Evolutionary conservation across 2,113 vertebrate species (phyloP).

Genomic region (human): DNA sequence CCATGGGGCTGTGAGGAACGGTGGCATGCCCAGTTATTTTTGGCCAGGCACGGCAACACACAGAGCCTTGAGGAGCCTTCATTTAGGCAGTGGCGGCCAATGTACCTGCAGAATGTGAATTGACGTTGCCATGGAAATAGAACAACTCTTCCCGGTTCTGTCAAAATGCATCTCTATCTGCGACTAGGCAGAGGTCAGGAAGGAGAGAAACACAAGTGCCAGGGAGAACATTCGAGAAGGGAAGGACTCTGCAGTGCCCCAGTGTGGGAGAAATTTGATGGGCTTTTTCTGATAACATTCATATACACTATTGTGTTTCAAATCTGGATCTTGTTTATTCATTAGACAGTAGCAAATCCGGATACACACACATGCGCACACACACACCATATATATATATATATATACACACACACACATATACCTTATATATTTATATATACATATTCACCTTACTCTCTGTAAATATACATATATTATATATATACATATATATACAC

Average conservation of each 20-base stretch:
- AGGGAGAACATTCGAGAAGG: not conserved
- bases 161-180: slow-evolving; percentile 78
- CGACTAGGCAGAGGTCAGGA: slow-evolving; percentile 55
- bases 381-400: too few species aligned
- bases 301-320: fast-evolving
- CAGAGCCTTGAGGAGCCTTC: slow-evolving; percentile 81
- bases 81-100: slow-evolving; percentile 85
- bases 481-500: too few species aligned
- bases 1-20: not conserved
- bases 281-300: not conserved
- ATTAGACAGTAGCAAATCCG: not conserved
- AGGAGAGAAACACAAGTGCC: slow-evolving; percentile 41
- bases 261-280: fast-evolving
- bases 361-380: not conserved
- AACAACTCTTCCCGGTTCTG: slow-evolving; percentile 72
- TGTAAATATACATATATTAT: too few species aligned
- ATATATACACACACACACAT: too few species aligned
- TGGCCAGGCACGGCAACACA: slow-evolving; percentile 70
- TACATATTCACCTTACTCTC: too few species aligned
- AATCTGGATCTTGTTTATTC: not conserved
- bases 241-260: fast-evolving
- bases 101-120: slow-evolving; percentile 91
- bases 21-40: slow-evolving; percentile 84
- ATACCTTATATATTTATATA: too few species aligned
- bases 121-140: slow-evolving; percentile 91